Evolutionary conservation across 2,888 invertebrate species (phyloP).

Genomic region (Hyles lineata): DNA sequence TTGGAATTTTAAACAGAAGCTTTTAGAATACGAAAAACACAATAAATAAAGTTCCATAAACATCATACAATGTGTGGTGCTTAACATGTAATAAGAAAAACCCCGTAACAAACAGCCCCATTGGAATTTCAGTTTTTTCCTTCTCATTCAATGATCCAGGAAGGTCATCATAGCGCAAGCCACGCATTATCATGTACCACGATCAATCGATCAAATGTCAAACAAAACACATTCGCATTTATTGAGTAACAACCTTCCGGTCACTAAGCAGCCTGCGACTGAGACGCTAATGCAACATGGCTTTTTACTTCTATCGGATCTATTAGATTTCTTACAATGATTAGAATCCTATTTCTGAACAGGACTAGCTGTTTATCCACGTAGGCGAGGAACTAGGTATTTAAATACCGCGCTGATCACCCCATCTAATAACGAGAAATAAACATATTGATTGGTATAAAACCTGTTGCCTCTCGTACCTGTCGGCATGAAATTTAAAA

Average conservation of each 20-base stretch:
- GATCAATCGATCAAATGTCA: conserved; percentile 22
- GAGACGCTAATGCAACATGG: conserved; percentile 18
- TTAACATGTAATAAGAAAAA: not conserved
- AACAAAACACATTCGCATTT: conserved; percentile 18
- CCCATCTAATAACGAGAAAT: conserved; percentile 22
- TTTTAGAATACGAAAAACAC: no score
- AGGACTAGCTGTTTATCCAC: conserved; percentile 1
- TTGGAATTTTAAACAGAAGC: no score
- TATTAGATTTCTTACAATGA: conserved; percentile 23
- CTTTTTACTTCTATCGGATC: conserved; percentile 22
- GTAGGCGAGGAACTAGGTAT: conserved; percentile 23
- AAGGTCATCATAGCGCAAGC: conserved; percentile 8
- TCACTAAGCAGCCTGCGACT: conserved; percentile 1
- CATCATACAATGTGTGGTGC: no score
- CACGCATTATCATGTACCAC: not conserved
- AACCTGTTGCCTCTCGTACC: conserved; percentile 44
- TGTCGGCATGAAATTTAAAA: conserved; percentile 42
- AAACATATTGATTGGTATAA: conserved; percentile 38
- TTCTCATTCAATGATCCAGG: not conserved
- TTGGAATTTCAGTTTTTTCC: not conserved
- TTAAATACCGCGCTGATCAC: conserved; percentile 29
- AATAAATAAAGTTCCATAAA: no score
- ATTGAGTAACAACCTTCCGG: conserved; percentile 21
- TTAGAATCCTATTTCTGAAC: conserved; percentile 25
- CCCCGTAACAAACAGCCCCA: not conserved